phyloP scores from a whole-genome alignment of 2,797 vertebrate species.

The Hemitrygon akajei region DNA sequence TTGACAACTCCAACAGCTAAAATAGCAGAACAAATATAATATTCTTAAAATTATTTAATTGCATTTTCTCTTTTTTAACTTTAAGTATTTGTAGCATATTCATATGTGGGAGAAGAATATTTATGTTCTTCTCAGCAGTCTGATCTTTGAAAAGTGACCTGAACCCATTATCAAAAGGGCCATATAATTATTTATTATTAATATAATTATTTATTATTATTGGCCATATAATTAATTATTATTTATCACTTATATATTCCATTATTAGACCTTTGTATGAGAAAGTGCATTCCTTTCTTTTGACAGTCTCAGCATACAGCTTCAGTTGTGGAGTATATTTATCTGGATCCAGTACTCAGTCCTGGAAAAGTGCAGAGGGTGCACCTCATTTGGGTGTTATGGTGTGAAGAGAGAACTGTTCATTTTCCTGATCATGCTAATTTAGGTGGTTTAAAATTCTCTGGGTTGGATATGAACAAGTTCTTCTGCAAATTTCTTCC shows the following conservation, averaged over 20 bases:
- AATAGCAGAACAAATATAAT: background rate
- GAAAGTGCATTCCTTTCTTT: too few species aligned
- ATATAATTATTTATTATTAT: too few species aligned
- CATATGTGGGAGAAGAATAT: background rate
- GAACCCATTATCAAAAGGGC: background rate
- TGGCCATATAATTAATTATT: too few species aligned
- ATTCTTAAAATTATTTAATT: background rate
- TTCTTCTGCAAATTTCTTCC: background rate
- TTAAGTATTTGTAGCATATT: background rate
- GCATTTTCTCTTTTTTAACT: background rate
- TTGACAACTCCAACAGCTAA: background rate
- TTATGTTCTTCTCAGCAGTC: background rate
- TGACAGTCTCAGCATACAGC: too few species aligned
- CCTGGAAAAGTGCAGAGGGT: background rate
- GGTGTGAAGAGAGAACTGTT: background rate
- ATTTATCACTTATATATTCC: background rate
- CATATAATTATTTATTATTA: background rate
- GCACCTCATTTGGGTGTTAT: background rate
- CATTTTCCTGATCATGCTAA: background rate
- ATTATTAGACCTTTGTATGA: background rate
- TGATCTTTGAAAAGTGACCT: background rate
- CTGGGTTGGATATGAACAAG: background rate
- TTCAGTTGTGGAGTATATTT: background rate
- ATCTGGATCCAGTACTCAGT: background rate
- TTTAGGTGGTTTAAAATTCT: background rate